Percentiles rank a stretch among this genome's conserved stretches.
Conservation (phyloP, 2,888 invertebrate species). For the Rotaria socialis region DNA sequence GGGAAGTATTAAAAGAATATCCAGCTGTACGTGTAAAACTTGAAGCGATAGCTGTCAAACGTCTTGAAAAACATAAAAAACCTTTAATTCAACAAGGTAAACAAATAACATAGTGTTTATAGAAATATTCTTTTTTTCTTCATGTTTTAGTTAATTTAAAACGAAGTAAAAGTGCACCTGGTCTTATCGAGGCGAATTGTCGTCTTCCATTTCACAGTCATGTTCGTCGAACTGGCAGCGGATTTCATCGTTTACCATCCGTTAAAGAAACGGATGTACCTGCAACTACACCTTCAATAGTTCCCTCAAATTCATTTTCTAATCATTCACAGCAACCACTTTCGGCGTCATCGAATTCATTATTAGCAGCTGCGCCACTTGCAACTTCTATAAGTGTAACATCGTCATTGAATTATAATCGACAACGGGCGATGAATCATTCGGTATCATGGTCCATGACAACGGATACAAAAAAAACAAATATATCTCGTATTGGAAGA, state of each 20-base stretch:
- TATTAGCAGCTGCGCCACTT: neutral
- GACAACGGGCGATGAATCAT: slow-evolving; percentile 22
- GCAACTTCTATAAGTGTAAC: slow-evolving; percentile 16
- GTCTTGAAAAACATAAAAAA: slow-evolving; percentile 92
- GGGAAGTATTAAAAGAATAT: slow-evolving; percentile 85
- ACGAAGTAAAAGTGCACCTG: slow-evolving; percentile 89
- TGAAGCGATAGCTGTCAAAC: slow-evolving; percentile 92
- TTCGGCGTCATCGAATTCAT: neutral
- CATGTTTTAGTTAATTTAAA: slow-evolving; percentile 77
- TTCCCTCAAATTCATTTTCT: neutral
- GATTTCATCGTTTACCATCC: neutral
- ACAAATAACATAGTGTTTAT: slow-evolving; percentile 42
- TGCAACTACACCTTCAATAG: neutral
- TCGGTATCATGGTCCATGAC: slow-evolving; percentile 12
- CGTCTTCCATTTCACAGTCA: slow-evolving; percentile 66
- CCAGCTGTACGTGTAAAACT: slow-evolving; percentile 67
- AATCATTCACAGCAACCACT: neutral
- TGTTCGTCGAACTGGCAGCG: slow-evolving; percentile 65
- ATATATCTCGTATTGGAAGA: neutral
- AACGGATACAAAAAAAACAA: neutral
- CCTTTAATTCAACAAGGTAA: slow-evolving; percentile 52
- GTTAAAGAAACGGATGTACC: neutral
- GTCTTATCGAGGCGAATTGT: slow-evolving; percentile 84
- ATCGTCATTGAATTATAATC: neutral
- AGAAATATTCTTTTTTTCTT: neutral